Evolutionary conservation across 2,113 vertebrate genomes (phyloP), one percentile per base, ranked within the genome.

Genomic region (Indicator maculatus): DNA sequence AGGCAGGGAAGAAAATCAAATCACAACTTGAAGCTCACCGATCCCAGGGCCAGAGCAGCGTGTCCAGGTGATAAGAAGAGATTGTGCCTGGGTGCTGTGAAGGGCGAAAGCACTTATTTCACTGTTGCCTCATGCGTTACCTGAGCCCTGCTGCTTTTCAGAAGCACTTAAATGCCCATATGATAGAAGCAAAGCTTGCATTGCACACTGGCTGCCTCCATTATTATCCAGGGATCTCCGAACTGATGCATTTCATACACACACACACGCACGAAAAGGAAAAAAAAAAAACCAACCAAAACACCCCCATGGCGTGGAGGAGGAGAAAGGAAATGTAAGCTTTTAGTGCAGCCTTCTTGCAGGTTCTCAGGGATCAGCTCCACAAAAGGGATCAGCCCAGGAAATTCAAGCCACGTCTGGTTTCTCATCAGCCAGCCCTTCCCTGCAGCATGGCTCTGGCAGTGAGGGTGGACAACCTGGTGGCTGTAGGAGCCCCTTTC

Each of bases 21-120:
- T 60, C 50, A 8, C 47, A 73, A 64, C 64, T 81, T 78, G 50
- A 72, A 93, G 86, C 74, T 47, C 56, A 75, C 74, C 3, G 52
- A 85, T 96, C 71, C 86, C 45, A 23, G 91, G 92, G 86, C 89
- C 95, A 61, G 88, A 83, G 75, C 86, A 97, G 91, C 91, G 11
- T 96, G 96, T 96, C 95, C 71, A 8, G 52, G 70, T 13, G 88
- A 96, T 97, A 96, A 97, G 96, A 78, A 77, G 93, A 92, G 93
- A 96, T 94, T 93, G 96, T 84, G 91, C 77, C 88, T 53, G 78
- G 95, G 94, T 87, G 95, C 97, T 97, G 95, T 96, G 97, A 97
- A 97, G 97, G 96, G 92, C 81, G 7, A 97, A 93, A 87, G 89
- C 96, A 60, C 95, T 96, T 96, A 96, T 96, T 97, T 96, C 88